A percentile compares a stretch with the other conserved stretches of the same genome.
Evolutionary conservation across 2,797 vertebrate genomes (phyloP).

Genomic region (Linurgus olivaceus): DNA sequence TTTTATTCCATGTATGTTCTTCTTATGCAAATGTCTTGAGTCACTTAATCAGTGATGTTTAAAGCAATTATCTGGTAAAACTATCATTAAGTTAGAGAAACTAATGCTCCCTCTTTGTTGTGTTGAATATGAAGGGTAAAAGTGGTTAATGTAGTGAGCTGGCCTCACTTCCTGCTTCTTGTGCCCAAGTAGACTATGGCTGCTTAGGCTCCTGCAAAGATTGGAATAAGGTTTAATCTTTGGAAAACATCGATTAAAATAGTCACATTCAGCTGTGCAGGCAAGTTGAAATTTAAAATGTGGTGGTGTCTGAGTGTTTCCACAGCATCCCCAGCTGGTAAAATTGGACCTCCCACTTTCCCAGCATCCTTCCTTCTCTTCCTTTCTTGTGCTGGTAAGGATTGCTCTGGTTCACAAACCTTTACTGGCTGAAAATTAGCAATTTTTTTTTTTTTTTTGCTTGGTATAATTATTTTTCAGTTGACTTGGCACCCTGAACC

Average conservation of each 20-base stretch:
- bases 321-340: not conserved
- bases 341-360: not conserved
- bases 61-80: not conserved
- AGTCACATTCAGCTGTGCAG: not conserved
- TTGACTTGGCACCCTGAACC: accelerated
- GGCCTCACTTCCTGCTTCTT: not conserved
- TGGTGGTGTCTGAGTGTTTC: not conserved
- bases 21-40: not conserved
- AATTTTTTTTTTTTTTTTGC: not conserved
- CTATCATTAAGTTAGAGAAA: not conserved
- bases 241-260: not conserved
- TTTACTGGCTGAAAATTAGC: not conserved
- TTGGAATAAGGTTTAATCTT: not conserved
- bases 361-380: not conserved
- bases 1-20: not conserved
- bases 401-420: not conserved
- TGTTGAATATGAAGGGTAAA: not conserved
- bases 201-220: not conserved
- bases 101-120: not conserved
- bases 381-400: not conserved
- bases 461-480: not conserved
- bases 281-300: not conserved
- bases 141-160: not conserved
- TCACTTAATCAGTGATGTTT: not conserved
- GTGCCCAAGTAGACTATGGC: not conserved